Evolutionary conservation across 2,888 invertebrate genomes (phyloP).

Genomic region (Rhamnusium bicolor): DNA sequence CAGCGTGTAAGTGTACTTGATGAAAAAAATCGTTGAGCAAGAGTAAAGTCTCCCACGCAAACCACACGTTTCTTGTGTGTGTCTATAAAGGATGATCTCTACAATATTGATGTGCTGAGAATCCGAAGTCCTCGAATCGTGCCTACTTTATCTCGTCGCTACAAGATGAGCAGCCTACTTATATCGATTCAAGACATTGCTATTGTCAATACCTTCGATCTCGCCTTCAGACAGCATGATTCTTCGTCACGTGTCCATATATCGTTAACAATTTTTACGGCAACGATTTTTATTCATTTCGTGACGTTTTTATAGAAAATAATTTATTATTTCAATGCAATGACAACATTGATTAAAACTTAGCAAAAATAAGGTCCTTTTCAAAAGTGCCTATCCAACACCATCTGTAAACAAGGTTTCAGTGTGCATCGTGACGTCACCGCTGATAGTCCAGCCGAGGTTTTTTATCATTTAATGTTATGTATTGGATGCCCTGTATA

Average conservation of each 20-base stretch:
- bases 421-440: no score
- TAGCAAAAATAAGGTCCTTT: no score
- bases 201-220: slow-evolving; percentile 24
- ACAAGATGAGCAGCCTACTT: slow-evolving; percentile 31
- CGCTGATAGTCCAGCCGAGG: no score
- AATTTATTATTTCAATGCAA: no score
- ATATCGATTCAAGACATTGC: slow-evolving; percentile 4
- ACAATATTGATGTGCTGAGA: slow-evolving; percentile 23
- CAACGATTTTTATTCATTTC: neutral
- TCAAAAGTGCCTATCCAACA: no score
- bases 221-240: slow-evolving; percentile 23
- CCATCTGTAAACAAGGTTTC: no score
- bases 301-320: neutral
- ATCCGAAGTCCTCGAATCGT: slow-evolving; percentile 17
- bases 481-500: no score
- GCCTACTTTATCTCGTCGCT: slow-evolving; percentile 24
- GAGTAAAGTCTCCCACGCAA: slow-evolving; percentile 25
- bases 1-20: neutral
- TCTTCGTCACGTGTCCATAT: slow-evolving; percentile 20
- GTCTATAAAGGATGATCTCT: slow-evolving; percentile 22
- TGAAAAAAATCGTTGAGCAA: slow-evolving; percentile 5
- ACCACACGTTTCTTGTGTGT: slow-evolving; percentile 23
- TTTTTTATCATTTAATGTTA: no score
- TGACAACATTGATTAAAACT: no score
- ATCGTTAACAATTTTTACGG: slow-evolving; percentile 9